Evolutionary conservation across 2,113 vertebrate species (phyloP).

Genomic region (Aix galericulata): DNA sequence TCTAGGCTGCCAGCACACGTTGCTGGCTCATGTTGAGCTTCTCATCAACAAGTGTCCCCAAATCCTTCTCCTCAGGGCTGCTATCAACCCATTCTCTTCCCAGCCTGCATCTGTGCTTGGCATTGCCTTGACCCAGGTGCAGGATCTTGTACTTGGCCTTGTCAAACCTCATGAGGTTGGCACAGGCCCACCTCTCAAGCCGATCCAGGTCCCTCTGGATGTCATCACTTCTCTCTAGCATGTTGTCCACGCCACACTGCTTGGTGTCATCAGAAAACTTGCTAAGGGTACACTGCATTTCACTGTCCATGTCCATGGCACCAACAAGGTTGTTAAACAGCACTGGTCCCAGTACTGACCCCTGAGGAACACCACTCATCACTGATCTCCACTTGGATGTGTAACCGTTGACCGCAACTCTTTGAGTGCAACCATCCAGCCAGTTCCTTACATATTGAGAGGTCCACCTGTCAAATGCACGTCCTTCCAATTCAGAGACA

Average conservation of each 20-base stretch:
- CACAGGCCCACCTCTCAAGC: background rate
- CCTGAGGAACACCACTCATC: background rate
- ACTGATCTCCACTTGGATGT: too few species aligned
- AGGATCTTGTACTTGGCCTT: background rate
- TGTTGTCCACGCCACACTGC: too few species aligned
- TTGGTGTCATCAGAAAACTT: background rate
- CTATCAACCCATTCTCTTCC: background rate
- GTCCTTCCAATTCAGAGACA: too few species aligned
- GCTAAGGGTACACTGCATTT: background rate
- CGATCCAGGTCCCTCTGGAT: background rate
- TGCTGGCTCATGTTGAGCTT: fast-evolving
- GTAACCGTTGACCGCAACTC: too few species aligned
- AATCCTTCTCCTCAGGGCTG: background rate
- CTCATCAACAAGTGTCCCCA: fast-evolving
- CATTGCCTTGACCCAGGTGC: background rate
- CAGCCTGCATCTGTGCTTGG: background rate
- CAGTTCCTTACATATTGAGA: too few species aligned
- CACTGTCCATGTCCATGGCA: background rate
- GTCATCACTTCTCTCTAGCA: too few species aligned
- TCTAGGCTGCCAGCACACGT: background rate
- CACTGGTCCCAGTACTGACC: background rate
- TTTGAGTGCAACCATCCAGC: too few species aligned
- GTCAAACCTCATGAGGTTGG: background rate
- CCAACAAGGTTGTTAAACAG: background rate
- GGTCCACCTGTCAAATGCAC: too few species aligned